These are phyloP conservation scores for Prionace glauca DNA, from an alignment of 2,797 vertebrate species.

Conservation along the genomic window DNA sequence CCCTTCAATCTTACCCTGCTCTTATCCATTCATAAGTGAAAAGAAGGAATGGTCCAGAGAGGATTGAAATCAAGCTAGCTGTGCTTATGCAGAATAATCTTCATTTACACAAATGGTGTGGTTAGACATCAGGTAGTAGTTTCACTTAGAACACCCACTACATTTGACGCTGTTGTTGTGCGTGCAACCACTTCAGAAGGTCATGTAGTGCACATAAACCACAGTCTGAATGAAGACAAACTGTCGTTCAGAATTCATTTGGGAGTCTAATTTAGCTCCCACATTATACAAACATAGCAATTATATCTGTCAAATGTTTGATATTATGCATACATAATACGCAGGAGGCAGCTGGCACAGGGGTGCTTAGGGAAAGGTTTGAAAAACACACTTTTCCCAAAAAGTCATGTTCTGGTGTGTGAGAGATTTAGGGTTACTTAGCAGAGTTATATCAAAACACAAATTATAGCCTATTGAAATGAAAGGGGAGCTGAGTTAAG, in stretches of 20 bases:
- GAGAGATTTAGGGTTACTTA: neutral
- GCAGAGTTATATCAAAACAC: neutral
- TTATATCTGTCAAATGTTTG: slow-evolving; percentile 43
- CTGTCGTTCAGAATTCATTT: slow-evolving; percentile 49
- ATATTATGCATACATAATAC: slow-evolving; percentile 44
- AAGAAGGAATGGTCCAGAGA: neutral
- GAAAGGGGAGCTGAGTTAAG: neutral
- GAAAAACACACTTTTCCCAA: neutral
- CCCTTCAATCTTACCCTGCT: neutral
- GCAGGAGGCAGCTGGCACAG: neutral
- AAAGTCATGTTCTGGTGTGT: neutral
- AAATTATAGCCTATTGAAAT: neutral
- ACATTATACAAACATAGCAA: slow-evolving; percentile 42
- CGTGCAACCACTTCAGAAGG: slow-evolving; percentile 47
- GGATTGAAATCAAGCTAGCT: neutral
- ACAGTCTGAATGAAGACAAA: slow-evolving; percentile 50
- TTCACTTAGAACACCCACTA: slow-evolving; percentile 43
- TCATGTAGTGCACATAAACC: slow-evolving; percentile 46
- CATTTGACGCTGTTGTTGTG: slow-evolving; percentile 43
- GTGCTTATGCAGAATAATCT: neutral
- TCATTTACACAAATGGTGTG: slow-evolving; percentile 43
- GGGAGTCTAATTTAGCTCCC: slow-evolving; percentile 46
- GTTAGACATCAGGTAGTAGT: slow-evolving; percentile 44
- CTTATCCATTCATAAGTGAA: neutral
- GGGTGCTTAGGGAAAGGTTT: slow-evolving; percentile 13